Conservation (phyloP, 2,888 invertebrate genomes). For the Fragum whitleyi region DNA sequence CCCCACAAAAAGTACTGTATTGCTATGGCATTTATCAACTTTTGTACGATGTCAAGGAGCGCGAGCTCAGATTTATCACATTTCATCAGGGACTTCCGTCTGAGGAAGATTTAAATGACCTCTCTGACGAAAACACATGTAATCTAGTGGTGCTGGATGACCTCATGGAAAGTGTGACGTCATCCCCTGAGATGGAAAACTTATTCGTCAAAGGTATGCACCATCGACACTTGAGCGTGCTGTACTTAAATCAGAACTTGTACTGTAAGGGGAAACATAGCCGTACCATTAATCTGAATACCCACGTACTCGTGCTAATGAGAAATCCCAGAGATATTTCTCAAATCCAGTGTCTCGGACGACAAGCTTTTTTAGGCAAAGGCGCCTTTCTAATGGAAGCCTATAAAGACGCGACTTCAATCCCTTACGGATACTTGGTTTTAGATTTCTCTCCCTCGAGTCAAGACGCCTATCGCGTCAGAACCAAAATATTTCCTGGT, state of each 20-base stretch:
- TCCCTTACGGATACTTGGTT: conserved; percentile 57
- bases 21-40: conserved; percentile 62
- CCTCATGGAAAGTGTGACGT: conserved; percentile 47
- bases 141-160: conserved; percentile 48
- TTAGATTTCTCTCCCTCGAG: conserved; percentile 43
- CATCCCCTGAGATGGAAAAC: conserved; percentile 50
- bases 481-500: conserved; percentile 40
- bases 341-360: conserved; percentile 48
- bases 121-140: conserved; percentile 30
- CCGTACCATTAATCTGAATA: conserved; percentile 53
- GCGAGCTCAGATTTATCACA: conserved; percentile 39
- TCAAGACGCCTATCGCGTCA: conserved; percentile 44
- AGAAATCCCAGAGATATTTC: conserved; percentile 56
- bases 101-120: conserved; percentile 25
- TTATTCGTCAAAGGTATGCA: conserved; percentile 56
- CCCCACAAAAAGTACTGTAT: conserved; percentile 55
- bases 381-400: conserved; percentile 36
- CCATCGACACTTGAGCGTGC: conserved; percentile 39
- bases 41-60: conserved; percentile 48
- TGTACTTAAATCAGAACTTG: conserved; percentile 54
- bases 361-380: conserved; percentile 54
- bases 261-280: conserved; percentile 45
- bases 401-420: conserved; percentile 48
- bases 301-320: conserved; percentile 45
- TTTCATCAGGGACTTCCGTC: conserved; percentile 54